These are phyloP conservation scores for Numida meleagris DNA, from an alignment of 2,113 vertebrate species.

Conservation along the genomic window DNA sequence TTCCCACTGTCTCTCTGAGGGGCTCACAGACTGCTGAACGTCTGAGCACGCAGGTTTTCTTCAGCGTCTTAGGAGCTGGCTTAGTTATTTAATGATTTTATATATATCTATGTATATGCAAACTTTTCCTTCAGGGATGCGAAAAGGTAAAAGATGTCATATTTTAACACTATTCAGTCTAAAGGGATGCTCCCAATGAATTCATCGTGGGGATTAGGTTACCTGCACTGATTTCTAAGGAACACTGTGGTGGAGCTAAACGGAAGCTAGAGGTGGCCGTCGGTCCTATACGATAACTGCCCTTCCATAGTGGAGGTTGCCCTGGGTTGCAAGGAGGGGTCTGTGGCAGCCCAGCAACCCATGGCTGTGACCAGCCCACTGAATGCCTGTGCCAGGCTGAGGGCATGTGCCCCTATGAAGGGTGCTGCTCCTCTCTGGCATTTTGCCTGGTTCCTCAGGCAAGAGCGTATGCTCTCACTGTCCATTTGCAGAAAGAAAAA, in stretches of 20 bases:
- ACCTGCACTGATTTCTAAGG: not conserved
- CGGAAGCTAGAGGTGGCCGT: not conserved
- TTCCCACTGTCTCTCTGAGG: not conserved
- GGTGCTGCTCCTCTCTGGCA: not conserved
- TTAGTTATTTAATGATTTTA: not conserved
- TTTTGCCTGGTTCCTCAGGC: not conserved
- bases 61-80: not conserved
- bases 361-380: not conserved
- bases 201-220: not conserved
- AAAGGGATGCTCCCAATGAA: not conserved
- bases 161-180: not conserved
- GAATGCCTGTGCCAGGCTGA: not conserved
- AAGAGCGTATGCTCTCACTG: not conserved
- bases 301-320: not conserved
- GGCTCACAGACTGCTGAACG: not conserved
- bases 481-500: not conserved
- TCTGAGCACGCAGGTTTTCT: not conserved
- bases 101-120: not conserved
- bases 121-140: not conserved
- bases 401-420: not conserved
- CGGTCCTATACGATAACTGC: accelerated
- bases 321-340: not conserved
- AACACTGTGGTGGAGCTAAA: not conserved
- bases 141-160: not conserved
- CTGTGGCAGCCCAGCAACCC: not conserved